phyloP scores from a whole-genome alignment of 1,140 invertebrate genomes.

The Ceratina australensis region DNA sequence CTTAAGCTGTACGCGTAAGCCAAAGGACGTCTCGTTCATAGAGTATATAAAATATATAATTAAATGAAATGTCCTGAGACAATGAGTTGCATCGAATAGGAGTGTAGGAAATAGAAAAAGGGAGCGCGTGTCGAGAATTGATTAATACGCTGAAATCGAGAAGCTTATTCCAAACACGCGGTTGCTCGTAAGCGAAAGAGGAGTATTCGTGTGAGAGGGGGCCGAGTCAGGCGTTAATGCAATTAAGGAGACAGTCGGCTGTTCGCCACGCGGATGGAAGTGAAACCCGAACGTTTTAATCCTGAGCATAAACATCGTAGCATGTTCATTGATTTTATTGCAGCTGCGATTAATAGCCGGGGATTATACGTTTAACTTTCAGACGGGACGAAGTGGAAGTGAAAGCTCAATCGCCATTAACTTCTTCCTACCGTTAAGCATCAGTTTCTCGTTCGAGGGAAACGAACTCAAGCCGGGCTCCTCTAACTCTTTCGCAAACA shows the following conservation, averaged over 20 bases:
- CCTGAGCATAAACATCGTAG: neutral
- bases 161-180: neutral
- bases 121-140: constrained; percentile 19
- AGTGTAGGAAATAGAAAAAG: neutral
- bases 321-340: constrained; percentile 3
- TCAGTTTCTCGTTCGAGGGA: neutral
- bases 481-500: too few relatives aligned
- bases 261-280: neutral
- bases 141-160: constrained; percentile 24
- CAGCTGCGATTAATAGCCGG: neutral
- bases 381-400: neutral
- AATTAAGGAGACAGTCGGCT: neutral
- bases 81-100: neutral
- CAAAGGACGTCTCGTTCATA: too few relatives aligned
- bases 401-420: neutral
- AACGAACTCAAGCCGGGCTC: neutral
- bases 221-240: neutral
- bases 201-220: neutral
- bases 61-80: too few relatives aligned
- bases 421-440: neutral
- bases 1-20: too few relatives aligned
- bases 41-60: too few relatives aligned
- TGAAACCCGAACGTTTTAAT: constrained; percentile 1
- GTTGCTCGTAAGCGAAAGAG: neutral
- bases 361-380: neutral